A percentile compares a stretch with the other conserved stretches of the same genome.
Evolutionary conservation across 2,113 vertebrate species (phyloP).

Genomic region (Sapajus apella): DNA sequence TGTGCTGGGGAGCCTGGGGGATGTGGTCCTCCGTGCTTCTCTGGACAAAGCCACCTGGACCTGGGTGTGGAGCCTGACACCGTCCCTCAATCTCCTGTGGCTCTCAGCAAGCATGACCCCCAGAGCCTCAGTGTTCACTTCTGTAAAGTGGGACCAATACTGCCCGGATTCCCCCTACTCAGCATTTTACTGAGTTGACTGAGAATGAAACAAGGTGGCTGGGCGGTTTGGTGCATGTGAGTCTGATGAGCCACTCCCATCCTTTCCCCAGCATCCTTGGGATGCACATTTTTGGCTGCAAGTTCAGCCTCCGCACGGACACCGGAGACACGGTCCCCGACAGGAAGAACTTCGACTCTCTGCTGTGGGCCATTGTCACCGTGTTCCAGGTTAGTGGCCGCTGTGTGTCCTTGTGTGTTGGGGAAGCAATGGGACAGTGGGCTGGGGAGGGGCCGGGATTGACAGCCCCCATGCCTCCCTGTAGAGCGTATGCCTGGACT

Average conservation of each 20-base stretch:
- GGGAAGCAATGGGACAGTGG: not conserved
- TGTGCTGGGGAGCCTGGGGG: accelerated
- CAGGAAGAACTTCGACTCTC: slow-evolving; percentile 97
- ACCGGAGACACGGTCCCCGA: slow-evolving; percentile 96
- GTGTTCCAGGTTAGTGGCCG: slow-evolving; percentile 93
- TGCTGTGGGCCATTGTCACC: slow-evolving; percentile 98
- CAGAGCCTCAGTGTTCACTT: not conserved
- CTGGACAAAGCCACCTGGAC: not conserved
- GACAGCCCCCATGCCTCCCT: not conserved
- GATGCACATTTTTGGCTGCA: slow-evolving; percentile 99
- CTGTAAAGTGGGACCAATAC: not conserved
- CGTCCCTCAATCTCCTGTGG: accelerated
- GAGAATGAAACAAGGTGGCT: not conserved
- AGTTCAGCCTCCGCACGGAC: slow-evolving; percentile 97
- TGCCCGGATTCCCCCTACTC: not conserved
- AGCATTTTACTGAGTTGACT: not conserved
- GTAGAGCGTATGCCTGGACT: not conserved
- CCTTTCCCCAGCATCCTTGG: slow-evolving; percentile 91
- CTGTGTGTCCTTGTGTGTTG: accelerated
- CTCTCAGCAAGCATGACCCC: not conserved
- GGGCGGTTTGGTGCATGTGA: not conserved
- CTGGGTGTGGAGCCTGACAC: not conserved
- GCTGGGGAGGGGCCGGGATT: not conserved
- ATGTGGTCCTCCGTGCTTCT: too few relatives aligned
- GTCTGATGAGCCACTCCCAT: not conserved